Evolutionary conservation across 2,797 vertebrate genomes (phyloP), one percentile per base, ranked within the genome.

Genomic region (Phrynocephalus guinanensis): DNA sequence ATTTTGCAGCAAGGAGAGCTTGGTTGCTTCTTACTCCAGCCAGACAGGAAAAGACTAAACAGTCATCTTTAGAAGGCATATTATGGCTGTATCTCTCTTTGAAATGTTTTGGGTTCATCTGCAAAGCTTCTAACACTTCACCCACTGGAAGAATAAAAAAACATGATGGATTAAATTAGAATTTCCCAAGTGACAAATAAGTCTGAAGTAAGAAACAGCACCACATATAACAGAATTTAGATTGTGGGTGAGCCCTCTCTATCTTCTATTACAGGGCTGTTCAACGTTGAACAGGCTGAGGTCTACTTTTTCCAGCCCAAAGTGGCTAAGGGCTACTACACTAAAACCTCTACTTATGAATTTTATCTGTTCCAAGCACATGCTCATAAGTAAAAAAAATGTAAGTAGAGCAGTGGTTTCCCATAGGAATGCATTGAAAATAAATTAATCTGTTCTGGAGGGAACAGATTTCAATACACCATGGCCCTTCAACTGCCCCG

Each of bases 41-140:
- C 92, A 98, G 95, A 94, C 98, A 99, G 70, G 96, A 97, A 93
- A 99, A 99, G 82, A 99, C 96, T 18, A 99, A 70, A 67, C 93
- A 96, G 83, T 98, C 98, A 0, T 96, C 96, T 91, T 95, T 97
- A 84, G 95, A 95, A 1, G 98, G 98, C 96, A 98, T 98, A 82
- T 96, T 96, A 85, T 96, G 95, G 0, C 96, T 96, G 73, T 98
- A 99, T 92, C 96, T 98, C 84, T 98, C 96, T 94, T 96, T 95
- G 94, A 99, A 99, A 9, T 98, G 97, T 0, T 75, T 89, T 0
- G 98, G 95, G 72, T 89, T 92, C 93, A 99, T 97, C 88, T 98
- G 97, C 52, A 99, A 95, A 80, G 98, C 98, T 88, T 95, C 92
- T 78, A 91, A 93, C 91, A 99, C 94, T 56, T 99, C 97, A 68